Conservation (phyloP, 2,888 invertebrate species). For the Tetragonisca angustula region DNA sequence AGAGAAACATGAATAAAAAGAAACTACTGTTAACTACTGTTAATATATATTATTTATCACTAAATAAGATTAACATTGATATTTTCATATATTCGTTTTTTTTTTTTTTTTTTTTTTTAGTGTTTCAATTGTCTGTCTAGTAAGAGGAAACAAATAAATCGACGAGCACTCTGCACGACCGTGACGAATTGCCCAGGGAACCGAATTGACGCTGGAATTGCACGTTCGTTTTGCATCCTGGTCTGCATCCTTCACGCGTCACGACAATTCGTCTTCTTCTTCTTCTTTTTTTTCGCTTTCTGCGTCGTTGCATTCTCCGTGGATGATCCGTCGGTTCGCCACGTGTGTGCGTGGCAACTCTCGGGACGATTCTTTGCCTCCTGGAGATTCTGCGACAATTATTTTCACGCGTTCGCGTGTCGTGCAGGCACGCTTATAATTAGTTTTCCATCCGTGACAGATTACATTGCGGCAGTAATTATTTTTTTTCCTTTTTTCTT, state of each 20-base stretch:
- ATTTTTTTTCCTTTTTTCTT: no score
- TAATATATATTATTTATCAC: not conserved
- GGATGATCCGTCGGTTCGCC: conserved; percentile 26
- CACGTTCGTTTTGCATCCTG: conserved; percentile 48
- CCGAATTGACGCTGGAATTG: conserved; percentile 23
- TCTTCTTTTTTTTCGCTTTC: not conserved
- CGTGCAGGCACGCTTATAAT: not conserved
- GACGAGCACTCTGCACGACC: not conserved
- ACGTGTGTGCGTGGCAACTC: conserved; percentile 56
- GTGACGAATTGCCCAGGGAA: conserved; percentile 11
- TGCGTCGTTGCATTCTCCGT: conserved; percentile 17
- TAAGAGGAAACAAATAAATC: no score
- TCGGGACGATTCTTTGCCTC: conserved; percentile 21
- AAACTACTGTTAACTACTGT: no score
- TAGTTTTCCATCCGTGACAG: not conserved
- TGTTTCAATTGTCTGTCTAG: no score
- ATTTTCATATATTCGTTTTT: not conserved
- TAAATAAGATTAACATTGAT: not conserved
- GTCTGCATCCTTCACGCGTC: conserved; percentile 60
- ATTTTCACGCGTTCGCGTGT: not conserved
- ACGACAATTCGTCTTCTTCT: not conserved
- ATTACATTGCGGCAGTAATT: not conserved
- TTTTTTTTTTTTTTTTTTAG: not conserved
- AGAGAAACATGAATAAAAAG: not conserved
- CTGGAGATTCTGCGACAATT: conserved; percentile 2